Evolutionary conservation across 2,797 vertebrate species (phyloP).

Genomic region (Lepilemur septentrionalis): DNA sequence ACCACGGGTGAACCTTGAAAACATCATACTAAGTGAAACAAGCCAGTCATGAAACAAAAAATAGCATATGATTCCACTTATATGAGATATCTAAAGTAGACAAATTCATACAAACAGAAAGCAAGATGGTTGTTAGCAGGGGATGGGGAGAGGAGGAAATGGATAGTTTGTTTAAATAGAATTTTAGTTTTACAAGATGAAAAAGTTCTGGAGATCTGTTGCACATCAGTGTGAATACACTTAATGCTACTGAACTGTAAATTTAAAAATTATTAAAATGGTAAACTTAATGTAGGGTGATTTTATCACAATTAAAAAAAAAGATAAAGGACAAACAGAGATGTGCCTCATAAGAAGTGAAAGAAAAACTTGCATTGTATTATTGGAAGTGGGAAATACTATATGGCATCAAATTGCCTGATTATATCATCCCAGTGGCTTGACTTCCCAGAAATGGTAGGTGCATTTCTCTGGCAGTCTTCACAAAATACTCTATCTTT

Average conservation of each 20-base stretch:
- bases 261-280: not conserved
- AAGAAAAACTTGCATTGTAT: not conserved
- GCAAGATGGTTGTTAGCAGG: not conserved
- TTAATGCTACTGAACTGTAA: not conserved
- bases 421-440: not conserved
- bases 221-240: not conserved
- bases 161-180: not conserved
- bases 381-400: not conserved
- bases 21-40: not conserved
- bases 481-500: conserved; percentile 9
- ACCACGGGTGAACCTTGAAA: not conserved
- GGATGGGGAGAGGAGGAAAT: not conserved
- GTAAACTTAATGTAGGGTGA: not conserved
- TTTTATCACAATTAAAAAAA: not conserved
- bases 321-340: not conserved
- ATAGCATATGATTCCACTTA: not conserved
- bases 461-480: not conserved
- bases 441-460: conserved; percentile 21
- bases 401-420: not conserved
- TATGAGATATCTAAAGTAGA: not conserved
- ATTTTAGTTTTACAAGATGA: not conserved
- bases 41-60: not conserved
- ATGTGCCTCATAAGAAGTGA: not conserved
- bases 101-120: not conserved
- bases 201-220: not conserved